Evolutionary conservation across 1,140 invertebrate species (phyloP).

Genomic region (Hycleus phaleratus): DNA sequence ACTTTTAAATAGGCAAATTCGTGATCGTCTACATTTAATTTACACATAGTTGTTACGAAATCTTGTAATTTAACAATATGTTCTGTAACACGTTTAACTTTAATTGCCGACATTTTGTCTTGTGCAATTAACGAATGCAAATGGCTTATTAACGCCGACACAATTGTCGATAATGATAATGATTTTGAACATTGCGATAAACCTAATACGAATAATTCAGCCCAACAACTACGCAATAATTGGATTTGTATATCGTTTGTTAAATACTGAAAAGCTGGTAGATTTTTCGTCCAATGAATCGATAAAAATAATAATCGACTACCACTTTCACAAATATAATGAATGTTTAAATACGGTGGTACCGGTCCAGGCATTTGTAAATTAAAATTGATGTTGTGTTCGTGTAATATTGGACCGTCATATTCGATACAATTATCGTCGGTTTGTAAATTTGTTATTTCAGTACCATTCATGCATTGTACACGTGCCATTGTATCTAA

Average conservation of each 20-base stretch:
- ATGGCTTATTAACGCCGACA: slow-evolving; percentile 71
- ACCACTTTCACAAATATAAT: slow-evolving; percentile 88
- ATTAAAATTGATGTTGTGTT: slow-evolving; percentile 65
- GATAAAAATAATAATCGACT: slow-evolving; percentile 81
- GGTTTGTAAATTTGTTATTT: slow-evolving; percentile 21
- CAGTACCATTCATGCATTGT: slow-evolving; percentile 37
- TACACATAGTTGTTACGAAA: slow-evolving; percentile 67
- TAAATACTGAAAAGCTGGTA: slow-evolving; percentile 73
- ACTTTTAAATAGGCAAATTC: slow-evolving; percentile 90
- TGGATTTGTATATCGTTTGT: slow-evolving; percentile 61
- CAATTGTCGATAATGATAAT: slow-evolving; percentile 72
- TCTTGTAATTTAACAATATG: slow-evolving; percentile 78
- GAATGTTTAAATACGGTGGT: slow-evolving; percentile 73
- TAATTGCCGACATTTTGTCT: slow-evolving; percentile 62
- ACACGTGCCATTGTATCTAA: slow-evolving; percentile 65
- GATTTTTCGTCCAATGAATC: slow-evolving; percentile 80
- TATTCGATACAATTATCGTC: slow-evolving; percentile 39
- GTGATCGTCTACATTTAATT: slow-evolving; percentile 66
- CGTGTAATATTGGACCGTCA: slow-evolving; percentile 57
- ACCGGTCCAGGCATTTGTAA: slow-evolving; percentile 75
- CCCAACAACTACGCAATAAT: slow-evolving; percentile 82
- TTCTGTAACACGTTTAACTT: slow-evolving; percentile 71
- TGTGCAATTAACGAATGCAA: slow-evolving; percentile 57
- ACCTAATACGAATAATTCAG: slow-evolving; percentile 86
- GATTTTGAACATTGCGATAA: slow-evolving; percentile 80